These are phyloP conservation scores for Penelope pileata DNA, from an alignment of 2,113 vertebrate genomes.

Conservation along the genomic window DNA sequence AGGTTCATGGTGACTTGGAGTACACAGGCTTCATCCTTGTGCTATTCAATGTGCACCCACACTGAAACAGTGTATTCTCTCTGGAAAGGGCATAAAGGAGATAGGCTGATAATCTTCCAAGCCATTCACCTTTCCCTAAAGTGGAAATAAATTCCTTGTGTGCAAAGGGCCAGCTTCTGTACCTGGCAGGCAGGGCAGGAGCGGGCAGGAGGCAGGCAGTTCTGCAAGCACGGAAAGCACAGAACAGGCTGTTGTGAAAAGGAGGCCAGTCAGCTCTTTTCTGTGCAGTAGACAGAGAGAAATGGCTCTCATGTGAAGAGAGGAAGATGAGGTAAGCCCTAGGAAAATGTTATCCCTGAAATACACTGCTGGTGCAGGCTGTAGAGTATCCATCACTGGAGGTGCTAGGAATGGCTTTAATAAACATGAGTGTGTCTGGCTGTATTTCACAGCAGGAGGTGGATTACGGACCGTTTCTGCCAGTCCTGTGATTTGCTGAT, in stretches of 20 bases:
- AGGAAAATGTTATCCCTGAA: not conserved
- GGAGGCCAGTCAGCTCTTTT: not conserved
- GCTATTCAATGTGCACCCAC: not conserved
- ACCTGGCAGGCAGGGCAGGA: not conserved
- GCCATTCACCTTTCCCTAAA: not conserved
- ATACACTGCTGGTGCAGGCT: not conserved
- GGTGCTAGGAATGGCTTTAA: not conserved
- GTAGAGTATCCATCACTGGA: not conserved
- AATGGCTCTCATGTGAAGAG: not conserved
- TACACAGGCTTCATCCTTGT: not conserved
- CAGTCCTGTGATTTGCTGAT: not conserved
- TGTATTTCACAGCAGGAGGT: not conserved
- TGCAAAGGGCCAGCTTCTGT: not conserved
- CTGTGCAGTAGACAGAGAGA: not conserved
- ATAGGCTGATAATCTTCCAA: not conserved
- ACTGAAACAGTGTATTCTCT: not conserved
- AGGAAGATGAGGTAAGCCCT: not conserved
- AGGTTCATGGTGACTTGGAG: not conserved
- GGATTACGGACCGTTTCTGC: not conserved
- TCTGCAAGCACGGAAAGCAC: not conserved
- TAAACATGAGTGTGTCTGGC: not conserved
- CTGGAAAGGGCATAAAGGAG: not conserved
- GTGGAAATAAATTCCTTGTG: not conserved
- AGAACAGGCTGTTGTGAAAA: not conserved
- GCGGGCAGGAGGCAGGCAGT: not conserved